phyloP scores from a whole-genome alignment of 2,113 vertebrate genomes.

The Xyrauchen texanus region DNA sequence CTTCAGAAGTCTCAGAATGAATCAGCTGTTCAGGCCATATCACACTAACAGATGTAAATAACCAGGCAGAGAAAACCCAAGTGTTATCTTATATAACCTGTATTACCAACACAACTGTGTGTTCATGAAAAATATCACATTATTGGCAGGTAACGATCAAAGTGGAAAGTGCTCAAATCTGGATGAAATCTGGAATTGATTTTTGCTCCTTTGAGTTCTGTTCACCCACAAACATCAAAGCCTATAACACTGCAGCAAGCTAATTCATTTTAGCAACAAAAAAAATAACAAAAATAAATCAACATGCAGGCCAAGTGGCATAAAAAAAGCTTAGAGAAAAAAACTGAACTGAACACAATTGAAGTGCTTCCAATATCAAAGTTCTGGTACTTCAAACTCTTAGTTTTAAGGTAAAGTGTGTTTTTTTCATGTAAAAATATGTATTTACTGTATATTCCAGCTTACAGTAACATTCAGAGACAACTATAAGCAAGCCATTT shows the following conservation, averaged over 20 bases:
- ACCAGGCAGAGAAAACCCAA: conserved; percentile 12
- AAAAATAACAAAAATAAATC: conserved; percentile 7
- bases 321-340: not conserved
- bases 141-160: conserved; percentile 34
- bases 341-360: no score
- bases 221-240: conserved; percentile 44
- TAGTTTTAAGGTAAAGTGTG: no score
- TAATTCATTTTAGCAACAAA: conserved; percentile 32
- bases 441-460: no score
- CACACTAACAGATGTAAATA: conserved; percentile 29
- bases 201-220: conserved; percentile 31
- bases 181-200: conserved; percentile 31
- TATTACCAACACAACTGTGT: not conserved
- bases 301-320: conserved; percentile 31
- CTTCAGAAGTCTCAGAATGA: conserved; percentile 10
- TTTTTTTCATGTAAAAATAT: no score
- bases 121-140: conserved; percentile 31
- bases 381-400: no score
- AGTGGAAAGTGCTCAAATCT: conserved; percentile 11
- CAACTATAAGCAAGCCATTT: no score
- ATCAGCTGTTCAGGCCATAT: conserved; percentile 1
- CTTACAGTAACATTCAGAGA: no score
- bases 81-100: conserved; percentile 8
- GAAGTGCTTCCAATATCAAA: no score
- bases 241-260: conserved; percentile 35